phyloP scores from a whole-genome alignment of 2,888 invertebrate species.

The Platycnemis pennipes region DNA sequence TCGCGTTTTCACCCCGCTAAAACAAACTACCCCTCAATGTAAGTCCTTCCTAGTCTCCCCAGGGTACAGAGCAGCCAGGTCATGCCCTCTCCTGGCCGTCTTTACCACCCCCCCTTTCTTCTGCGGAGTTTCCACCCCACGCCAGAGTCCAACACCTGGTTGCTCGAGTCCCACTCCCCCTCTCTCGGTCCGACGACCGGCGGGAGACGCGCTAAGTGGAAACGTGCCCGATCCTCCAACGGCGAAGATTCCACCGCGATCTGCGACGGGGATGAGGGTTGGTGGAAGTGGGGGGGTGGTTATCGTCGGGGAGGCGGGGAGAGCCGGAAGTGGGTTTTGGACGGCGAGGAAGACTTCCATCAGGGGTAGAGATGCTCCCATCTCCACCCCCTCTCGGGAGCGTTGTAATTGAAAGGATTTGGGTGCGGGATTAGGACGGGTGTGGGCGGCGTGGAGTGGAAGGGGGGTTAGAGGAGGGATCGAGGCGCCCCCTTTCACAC shows the following conservation, averaged over 20 bases:
- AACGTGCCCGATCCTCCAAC: constrained; percentile 58
- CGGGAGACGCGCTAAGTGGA: constrained; percentile 64
- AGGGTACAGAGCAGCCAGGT: background rate
- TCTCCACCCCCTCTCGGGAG: constrained; percentile 13
- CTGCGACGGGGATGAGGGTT: background rate
- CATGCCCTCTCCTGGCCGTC: background rate
- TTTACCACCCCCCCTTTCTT: background rate
- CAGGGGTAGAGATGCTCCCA: background rate
- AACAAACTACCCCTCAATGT: no score
- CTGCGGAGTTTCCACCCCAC: background rate
- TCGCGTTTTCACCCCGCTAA: no score
- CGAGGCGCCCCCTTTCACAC: background rate
- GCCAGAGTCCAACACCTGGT: background rate
- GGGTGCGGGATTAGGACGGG: background rate
- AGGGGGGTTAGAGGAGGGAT: background rate
- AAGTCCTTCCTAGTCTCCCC: background rate
- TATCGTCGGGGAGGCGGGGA: background rate
- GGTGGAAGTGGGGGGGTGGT: background rate
- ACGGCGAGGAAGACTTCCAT: background rate
- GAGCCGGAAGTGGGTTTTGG: background rate
- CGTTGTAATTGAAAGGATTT: constrained; percentile 63
- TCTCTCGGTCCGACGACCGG: no score
- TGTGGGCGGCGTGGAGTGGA: background rate
- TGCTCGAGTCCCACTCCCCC: background rate
- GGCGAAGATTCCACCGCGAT: constrained; percentile 52